phyloP scores from a whole-genome alignment of 2,113 vertebrate species.

The Casuarius casuarius region DNA sequence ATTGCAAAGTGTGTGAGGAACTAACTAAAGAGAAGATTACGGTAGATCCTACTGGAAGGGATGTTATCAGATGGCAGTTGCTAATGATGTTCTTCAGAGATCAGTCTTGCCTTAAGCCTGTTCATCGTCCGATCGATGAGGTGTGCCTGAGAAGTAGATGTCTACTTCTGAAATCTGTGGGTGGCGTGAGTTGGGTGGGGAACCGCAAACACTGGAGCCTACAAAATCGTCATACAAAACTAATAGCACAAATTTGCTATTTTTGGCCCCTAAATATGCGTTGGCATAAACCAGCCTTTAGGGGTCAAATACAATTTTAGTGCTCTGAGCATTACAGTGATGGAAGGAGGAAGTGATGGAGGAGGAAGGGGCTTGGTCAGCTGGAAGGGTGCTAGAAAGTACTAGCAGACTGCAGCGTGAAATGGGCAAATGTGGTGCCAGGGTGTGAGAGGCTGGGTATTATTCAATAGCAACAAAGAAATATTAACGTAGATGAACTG shows the following conservation, averaged over 20 bases:
- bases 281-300: neutral
- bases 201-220: neutral
- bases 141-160: fast-evolving
- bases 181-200: neutral
- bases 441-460: fast-evolving
- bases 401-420: fast-evolving
- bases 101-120: neutral
- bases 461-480: neutral
- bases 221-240: neutral
- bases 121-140: neutral
- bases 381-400: neutral
- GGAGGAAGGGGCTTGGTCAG: neutral
- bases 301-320: neutral
- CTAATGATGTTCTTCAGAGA: neutral
- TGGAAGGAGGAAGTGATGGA: neutral
- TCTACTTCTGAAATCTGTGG: neutral
- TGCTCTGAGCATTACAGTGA: neutral
- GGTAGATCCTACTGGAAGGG: neutral
- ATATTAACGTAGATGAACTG: neutral
- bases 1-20: neutral
- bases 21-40: neutral
- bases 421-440: fast-evolving
- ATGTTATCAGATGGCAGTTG: neutral
- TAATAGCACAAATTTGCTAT: neutral
- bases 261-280: neutral